These are phyloP conservation scores for Suncus etruscus DNA, from an alignment of 2,113 vertebrate species.

Conservation along the genomic window DNA sequence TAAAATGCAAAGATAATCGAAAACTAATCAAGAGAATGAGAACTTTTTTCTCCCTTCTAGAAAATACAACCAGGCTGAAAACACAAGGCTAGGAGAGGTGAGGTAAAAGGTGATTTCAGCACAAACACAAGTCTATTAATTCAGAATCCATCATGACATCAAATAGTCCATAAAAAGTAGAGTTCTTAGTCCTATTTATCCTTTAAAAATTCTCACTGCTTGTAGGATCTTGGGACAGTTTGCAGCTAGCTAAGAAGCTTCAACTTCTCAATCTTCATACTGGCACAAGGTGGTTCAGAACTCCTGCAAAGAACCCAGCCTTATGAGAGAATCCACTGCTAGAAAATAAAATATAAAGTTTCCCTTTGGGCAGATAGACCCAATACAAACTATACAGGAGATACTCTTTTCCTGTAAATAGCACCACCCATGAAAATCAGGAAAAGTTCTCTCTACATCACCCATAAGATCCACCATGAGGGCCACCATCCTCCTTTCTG, in stretches of 20 bases:
- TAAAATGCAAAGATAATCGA: constrained; percentile 45
- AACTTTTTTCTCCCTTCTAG: neutral
- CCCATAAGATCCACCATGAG: neutral
- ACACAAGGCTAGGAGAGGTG: constrained; percentile 31
- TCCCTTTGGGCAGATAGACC: neutral
- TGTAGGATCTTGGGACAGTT: neutral
- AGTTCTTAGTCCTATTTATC: neutral
- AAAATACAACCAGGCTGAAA: constrained; percentile 5
- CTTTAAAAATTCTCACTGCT: neutral
- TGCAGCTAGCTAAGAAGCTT: neutral
- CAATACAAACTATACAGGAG: too few relatives aligned
- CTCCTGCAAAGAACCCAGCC: neutral
- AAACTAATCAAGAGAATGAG: constrained; percentile 34
- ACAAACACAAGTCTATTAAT: constrained; percentile 44
- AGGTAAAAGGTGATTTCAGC: constrained; percentile 62
- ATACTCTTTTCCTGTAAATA: neutral
- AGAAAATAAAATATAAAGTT: neutral
- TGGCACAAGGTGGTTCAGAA: neutral
- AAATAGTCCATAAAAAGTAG: constrained; percentile 38
- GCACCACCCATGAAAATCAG: neutral
- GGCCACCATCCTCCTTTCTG: fast-evolving
- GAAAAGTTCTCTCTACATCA: neutral
- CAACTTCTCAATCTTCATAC: neutral
- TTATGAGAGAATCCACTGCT: neutral
- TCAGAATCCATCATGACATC: constrained; percentile 26